Evolutionary conservation across 2,113 vertebrate species (phyloP), one percentile per base, ranked within the genome.

Genomic region (Sturnus vulgaris): DNA sequence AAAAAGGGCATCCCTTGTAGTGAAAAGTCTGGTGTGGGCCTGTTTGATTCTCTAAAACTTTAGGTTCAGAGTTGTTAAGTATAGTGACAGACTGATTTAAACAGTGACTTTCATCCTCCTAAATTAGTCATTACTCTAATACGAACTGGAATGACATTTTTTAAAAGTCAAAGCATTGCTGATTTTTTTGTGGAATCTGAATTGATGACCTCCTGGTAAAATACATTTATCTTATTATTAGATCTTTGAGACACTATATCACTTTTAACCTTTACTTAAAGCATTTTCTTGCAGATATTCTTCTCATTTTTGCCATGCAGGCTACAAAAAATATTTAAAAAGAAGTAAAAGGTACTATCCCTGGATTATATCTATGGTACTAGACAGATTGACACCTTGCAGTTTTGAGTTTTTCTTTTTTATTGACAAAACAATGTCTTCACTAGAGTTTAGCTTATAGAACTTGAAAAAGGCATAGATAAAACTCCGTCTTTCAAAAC

Each of bases 141-240:
- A 63, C 18, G 69, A 89, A 56, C 44, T 40, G 20, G 76, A 94
- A 88, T 78, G 56, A 81, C 28, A 40, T 88, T 93, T 95, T 90
- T 92, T 81, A 91, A 78, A 96, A 96, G 83, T 86, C 84, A 94
- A 93, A 92, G 40, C 47, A 39, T 78, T 90, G 84, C 56, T 91
- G 65, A 65, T 79, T 91, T 95, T 88, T 91, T 94, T 39, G 53
- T 90, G 53, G 85, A 93, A 84, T 82, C 37, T 76, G 49, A 94
- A 90, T 72, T 82, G 90, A 85, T 85, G 79, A 50, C 46, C 44
- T 79, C 61, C 53, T 72, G 25, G 40, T 87, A 79, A 93, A 95
- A 94, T 68, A n/a, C 30, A 31, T 89, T 86, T 92, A 75, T 90
- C 55, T 88, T 92, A 53, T 84, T 91, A 84, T 86, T 87, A 95